Base-by-base conservation (phyloP, 2,888 invertebrate genomes). In the Drosophila yooni region DNA sequence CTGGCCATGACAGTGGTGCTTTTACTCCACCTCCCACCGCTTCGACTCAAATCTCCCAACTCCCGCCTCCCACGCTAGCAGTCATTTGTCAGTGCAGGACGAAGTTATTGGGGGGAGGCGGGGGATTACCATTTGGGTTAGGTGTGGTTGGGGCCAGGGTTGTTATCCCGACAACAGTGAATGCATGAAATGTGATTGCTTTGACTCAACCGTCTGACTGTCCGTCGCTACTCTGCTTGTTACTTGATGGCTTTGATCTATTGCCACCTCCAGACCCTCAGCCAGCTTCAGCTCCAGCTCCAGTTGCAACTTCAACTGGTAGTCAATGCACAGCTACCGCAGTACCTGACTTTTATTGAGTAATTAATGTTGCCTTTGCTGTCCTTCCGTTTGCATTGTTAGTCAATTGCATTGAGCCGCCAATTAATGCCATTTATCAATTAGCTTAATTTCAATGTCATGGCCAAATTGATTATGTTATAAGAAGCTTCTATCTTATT, bases 111-210 rank as follows among this genome's bases (percentile, higher is more conserved):
- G 5, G 2, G 11, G 15, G 25, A 6, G 13, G 21, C 1, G 40
- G 27, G 27, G 25, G 18, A 58, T 68, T 31, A 51, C 33, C 48
- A 60, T 21, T 21, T 56, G 48, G 31, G 46, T 27, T 25, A 50
- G 50, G 59, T 61, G 53, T 3, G 31, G 8, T 31, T 8, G 21
- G 33, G n/a, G 56, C 36, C 51, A 48, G 65, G 76, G 62, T 65
- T 70, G 76, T 63, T 69, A 34, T 64, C 33, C 54, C 73, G 50
- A 40, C 60, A 46, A 60, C 58, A 63, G 52, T 54, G 73, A 69
- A 71, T 71, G 71, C 76, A 70, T 65, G 70, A 74, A 83, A 76
- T 86, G 82, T 83, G 84, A 83, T 80, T 83, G 83, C 81, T 58
- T 64, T 61, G 67, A 69, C 73, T 63, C 60, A 69, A 67, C 54